phyloP scores from a whole-genome alignment of 2,888 invertebrate genomes.

The Aproaerema taeniolella region DNA sequence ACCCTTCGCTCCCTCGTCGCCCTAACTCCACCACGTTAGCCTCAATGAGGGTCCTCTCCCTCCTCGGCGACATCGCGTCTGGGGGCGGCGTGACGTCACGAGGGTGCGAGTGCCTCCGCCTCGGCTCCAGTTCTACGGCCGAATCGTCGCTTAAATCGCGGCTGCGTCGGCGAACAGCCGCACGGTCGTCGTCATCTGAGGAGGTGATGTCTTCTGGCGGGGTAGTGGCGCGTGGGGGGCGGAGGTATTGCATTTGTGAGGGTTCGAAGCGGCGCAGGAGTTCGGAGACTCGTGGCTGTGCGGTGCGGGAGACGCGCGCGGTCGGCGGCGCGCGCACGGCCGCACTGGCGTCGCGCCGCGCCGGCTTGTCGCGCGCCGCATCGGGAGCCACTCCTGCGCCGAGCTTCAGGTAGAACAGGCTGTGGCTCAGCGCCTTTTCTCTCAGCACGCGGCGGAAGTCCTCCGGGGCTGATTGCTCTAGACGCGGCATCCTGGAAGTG shows the following conservation, averaged over 20 bases:
- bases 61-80: slow-evolving; percentile 57
- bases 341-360: slow-evolving; percentile 18
- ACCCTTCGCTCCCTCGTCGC: slow-evolving; percentile 67
- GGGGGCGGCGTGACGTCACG: slow-evolving; percentile 59
- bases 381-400: slow-evolving; percentile 49
- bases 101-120: slow-evolving; percentile 61
- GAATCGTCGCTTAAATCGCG: slow-evolving; percentile 74
- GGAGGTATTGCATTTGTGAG: slow-evolving; percentile 67
- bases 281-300: slow-evolving; percentile 65
- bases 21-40: slow-evolving; percentile 76
- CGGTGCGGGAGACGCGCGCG: slow-evolving; percentile 50
- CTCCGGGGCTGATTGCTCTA: slow-evolving; percentile 55
- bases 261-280: slow-evolving; percentile 64
- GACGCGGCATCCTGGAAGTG: slow-evolving; percentile 64
- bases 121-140: slow-evolving; percentile 73
- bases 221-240: slow-evolving; percentile 58
- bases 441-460: slow-evolving; percentile 69
- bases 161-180: slow-evolving; percentile 62
- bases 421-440: slow-evolving; percentile 70
- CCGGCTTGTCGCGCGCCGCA: slow-evolving; percentile 48
- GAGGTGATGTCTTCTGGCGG: slow-evolving; percentile 65
- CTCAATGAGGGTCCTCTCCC: slow-evolving; percentile 67
- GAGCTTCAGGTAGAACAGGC: slow-evolving; percentile 68
- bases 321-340: slow-evolving; percentile 29
- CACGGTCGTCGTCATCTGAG: slow-evolving; percentile 69